phyloP scores from a whole-genome alignment of 2,797 vertebrate genomes.

The Malacoctenus gilli region DNA sequence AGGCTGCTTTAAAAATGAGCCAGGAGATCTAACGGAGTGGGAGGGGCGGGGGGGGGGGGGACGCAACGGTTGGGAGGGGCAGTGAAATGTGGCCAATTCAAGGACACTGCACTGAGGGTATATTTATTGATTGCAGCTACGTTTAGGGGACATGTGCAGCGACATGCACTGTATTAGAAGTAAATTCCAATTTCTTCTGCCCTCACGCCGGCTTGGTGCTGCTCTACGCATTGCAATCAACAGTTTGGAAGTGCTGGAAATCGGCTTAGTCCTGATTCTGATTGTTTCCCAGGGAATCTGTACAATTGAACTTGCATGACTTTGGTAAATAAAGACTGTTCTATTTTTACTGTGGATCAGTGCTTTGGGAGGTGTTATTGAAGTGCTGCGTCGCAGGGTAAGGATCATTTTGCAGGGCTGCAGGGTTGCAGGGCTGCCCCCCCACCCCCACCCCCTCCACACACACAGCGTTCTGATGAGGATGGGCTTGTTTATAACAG shows the following conservation, averaged over 20 bases:
- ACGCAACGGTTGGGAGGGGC: constrained; percentile 33
- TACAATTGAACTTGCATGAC: constrained; percentile 21
- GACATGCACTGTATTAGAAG: constrained; percentile 19
- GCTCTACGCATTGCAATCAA: constrained; percentile 6
- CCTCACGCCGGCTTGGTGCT: constrained; percentile 9
- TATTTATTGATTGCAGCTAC: constrained; percentile 63
- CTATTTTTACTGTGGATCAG: background rate
- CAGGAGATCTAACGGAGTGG: constrained; percentile 20
- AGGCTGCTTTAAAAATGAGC: constrained; percentile 29
- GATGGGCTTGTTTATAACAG: constrained; percentile 25
- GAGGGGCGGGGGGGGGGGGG: constrained; percentile 13
- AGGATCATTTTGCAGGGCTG: background rate
- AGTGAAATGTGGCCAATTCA: constrained; percentile 60
- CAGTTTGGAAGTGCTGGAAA: constrained; percentile 2
- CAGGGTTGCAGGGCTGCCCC: background rate
- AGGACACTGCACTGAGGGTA: constrained; percentile 65
- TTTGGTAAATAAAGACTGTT: constrained; percentile 9
- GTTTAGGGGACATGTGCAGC: constrained; percentile 23
- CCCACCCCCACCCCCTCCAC: background rate
- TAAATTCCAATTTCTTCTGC: constrained; percentile 34
- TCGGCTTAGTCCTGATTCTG: constrained; percentile 40
- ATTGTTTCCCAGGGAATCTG: constrained; percentile 20
- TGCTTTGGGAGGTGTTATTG: background rate
- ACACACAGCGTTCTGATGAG: background rate
- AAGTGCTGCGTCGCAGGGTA: constrained; percentile 2